Evolutionary conservation across 2,113 vertebrate species (phyloP), one percentile per base, ranked within the genome.

Genomic region (Benitochromis conjunctus): DNA sequence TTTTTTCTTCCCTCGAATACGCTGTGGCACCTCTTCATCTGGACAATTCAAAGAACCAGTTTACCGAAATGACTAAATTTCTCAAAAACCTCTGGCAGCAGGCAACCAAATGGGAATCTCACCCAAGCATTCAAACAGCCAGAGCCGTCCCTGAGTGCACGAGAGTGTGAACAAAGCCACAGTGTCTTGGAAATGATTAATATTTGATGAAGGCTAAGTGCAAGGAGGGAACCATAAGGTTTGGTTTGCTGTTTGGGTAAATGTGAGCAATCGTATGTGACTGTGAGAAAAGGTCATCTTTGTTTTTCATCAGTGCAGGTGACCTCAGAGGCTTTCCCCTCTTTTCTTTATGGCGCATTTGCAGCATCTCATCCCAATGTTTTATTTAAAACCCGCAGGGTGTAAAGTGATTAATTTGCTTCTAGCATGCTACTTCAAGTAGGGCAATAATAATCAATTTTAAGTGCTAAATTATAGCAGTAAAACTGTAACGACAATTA

Each of bases 131-230:
- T 51, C 46, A 34, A 76, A 34, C 46, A 76, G 46, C 71, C 71
- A 34, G 71, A 31, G 26, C 10, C 1, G 26, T 76, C 46, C 71
- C 71, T 13, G 46, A 69, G 86, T 85, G 86, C 85, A 81, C 38
- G 34, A 60, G 41, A 54, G 92, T 90, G 92, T 91, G 88, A 93
- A 85, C 31, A 71, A 84, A 88, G 89, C 80, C 91, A 86, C 69
- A 38, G 26, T 81, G 80, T 85, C 84, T 86, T 89, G 83, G 66
- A 91, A 56, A 31, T 62, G 77, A 90, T 93, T 80, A 91, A 94
- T 94, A 92, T 93, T 94, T 93, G 82, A 94, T 94, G 91, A 92
- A 82, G 77, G 88, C 88, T 94, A 92, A 94, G 91, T 93, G 92
- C 90, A 87, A 7, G 38, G 89, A 88, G 56, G 86, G 83, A 90